Base-by-base conservation (phyloP, 2,113 vertebrate species). In the Cygnus atratus region DNA sequence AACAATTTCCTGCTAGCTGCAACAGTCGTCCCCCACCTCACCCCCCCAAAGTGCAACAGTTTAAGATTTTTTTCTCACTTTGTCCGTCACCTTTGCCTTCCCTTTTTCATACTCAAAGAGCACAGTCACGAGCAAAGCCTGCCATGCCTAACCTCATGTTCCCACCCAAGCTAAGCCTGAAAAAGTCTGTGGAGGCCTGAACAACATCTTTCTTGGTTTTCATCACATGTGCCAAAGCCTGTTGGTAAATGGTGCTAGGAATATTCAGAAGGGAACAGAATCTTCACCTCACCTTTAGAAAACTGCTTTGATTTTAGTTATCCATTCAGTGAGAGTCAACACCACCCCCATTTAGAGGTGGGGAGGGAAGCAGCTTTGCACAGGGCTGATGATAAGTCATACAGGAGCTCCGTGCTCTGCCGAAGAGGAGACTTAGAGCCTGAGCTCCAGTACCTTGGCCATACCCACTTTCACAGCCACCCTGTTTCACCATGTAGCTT, bases 1-100 rank as follows among this genome's bases (percentile, higher is more conserved):
- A 93, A 92, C 93, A 74, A 37, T n/a, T 58, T 86, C 52, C 70
- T 85, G 74, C 43, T 87, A 88, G 76, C 58, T 93, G 55, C 67
- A 61, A 31, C 57, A 66, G 44, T 62, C 46, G 14, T 16, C 16
- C 10, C 46, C 46, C 20, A 37, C 37, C 37, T 37, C 37, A 37
- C 39, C 55, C 84, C 29, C 68, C 79, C n/a, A 11, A 83, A 87
- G 77, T 3, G 2, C 41, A 84, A 70, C 31, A 61, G 13, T 58
- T 81, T 12, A 37, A 76, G 43, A 16, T 5, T 68, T 84, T 63
- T 63, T 58, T 37, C 54, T 86, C 66, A 9, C 44, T 87, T 78
- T 57, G 62, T 63, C 50, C 63, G 37, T 78, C 0, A 0, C 10
- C 6, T 1, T 66, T 92, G 70, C 62, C n/a, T 78, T 86, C 39